Percentiles rank a stretch among this genome's conserved stretches.
These are phyloP conservation scores for Triplophysa bombifrons DNA, from an alignment of 2,797 vertebrate species.

Conservation along the genomic window DNA sequence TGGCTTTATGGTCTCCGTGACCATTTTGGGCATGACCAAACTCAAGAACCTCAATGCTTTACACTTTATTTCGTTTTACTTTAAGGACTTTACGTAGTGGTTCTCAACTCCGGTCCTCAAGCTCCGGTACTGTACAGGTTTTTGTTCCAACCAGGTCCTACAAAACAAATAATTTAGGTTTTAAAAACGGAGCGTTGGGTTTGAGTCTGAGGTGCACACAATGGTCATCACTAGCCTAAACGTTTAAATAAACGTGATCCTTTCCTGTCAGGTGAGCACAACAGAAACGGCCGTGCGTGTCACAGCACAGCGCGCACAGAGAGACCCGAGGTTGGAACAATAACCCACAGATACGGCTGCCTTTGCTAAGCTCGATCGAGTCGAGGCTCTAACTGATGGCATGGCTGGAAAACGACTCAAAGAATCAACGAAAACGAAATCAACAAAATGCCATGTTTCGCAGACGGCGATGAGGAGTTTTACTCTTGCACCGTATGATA, in stretches of 20 bases:
- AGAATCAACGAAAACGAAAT: conserved; percentile 29
- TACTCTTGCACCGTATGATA: conserved; percentile 8
- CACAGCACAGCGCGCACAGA: conserved; percentile 71
- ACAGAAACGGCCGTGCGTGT: conserved; percentile 73
- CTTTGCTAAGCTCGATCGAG: conserved; percentile 67
- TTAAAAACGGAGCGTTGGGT: conserved; percentile 75
- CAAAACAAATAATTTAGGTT: conserved; percentile 87
- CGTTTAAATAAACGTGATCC: conserved; percentile 73
- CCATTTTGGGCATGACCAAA: conserved; percentile 71
- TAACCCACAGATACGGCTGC: conserved; percentile 75
- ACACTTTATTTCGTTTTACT: conserved; percentile 67
- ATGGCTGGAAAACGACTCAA: conserved; percentile 29
- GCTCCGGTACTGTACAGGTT: conserved; percentile 87
- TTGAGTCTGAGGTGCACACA: conserved; percentile 78
- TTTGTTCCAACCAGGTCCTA: conserved; percentile 90
- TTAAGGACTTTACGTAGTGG: conserved; percentile 81
- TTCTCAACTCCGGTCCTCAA: conserved; percentile 89
- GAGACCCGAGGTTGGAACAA: conserved; percentile 88
- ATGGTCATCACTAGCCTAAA: conserved; percentile 64
- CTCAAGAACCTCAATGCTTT: conserved; percentile 78
- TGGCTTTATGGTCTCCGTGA: conserved; percentile 70
- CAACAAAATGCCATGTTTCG: conserved; percentile 6
- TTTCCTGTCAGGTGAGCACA: conserved; percentile 75
- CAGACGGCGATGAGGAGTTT: conserved; percentile 6
- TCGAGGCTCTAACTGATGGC: conserved; percentile 50